phyloP scores from a whole-genome alignment of 2,888 invertebrate genomes.

The Clunio marinus region DNA sequence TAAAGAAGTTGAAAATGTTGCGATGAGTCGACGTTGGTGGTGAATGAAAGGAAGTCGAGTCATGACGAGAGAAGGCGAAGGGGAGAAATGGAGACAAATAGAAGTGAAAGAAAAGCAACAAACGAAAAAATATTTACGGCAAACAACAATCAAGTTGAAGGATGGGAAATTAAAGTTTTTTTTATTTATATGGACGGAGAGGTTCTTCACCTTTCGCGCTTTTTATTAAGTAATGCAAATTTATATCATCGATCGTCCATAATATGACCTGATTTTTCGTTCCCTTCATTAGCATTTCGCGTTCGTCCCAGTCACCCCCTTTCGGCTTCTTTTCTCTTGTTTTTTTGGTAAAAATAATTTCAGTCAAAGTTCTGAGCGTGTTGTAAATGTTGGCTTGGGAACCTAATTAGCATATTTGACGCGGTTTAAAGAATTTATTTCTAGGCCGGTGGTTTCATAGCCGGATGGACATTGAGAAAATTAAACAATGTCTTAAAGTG shows the following conservation, averaged over 20 bases:
- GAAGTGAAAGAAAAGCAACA: neutral
- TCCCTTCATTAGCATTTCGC: neutral
- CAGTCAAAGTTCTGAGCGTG: too few relatives aligned
- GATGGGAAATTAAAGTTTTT: too few relatives aligned
- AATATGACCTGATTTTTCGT: constrained; percentile 11
- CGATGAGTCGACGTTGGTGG: neutral
- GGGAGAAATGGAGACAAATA: neutral
- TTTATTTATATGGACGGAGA: too few relatives aligned
- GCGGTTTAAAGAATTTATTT: neutral
- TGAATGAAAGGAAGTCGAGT: constrained; percentile 22
- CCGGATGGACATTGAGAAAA: neutral
- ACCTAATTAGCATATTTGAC: neutral
- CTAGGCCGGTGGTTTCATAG: neutral
- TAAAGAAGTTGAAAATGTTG: neutral
- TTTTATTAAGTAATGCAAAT: constrained; percentile 18
- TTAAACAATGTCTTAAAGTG: neutral
- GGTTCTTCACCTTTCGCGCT: constrained; percentile 22
- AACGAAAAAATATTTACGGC: neutral
- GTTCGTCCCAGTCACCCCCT: constrained; percentile 16
- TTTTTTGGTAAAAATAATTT: neutral
- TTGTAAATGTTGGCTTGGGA: too few relatives aligned
- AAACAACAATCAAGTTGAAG: neutral
- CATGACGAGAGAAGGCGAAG: neutral
- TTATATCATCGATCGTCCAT: constrained; percentile 30
- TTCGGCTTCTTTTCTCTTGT: constrained; percentile 8